A percentile compares a stretch with the other conserved stretches of the same genome.
Evolutionary conservation across 2,888 invertebrate genomes (phyloP).

Genomic region (Macrophya alboannulata): DNA sequence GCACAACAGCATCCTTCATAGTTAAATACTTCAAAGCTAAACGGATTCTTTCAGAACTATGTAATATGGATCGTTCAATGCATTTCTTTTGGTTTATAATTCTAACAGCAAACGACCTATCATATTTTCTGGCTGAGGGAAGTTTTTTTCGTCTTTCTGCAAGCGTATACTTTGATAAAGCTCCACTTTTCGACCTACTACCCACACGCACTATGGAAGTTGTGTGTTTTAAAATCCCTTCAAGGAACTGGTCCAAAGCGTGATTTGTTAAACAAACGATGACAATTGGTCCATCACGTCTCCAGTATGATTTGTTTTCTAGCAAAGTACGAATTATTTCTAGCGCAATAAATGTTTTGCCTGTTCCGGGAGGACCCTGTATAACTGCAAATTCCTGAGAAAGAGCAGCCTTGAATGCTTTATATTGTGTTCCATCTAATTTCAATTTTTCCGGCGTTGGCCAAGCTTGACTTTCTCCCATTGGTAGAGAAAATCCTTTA

Average conservation of each 20-base stretch:
- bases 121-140: background rate
- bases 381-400: constrained; percentile 89
- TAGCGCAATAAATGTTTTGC: constrained; percentile 91
- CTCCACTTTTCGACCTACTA: constrained; percentile 85
- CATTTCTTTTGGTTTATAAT: background rate
- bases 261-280: constrained; percentile 93
- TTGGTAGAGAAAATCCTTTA: constrained; percentile 40
- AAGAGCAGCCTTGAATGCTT: constrained; percentile 86
- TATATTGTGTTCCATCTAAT: constrained; percentile 86
- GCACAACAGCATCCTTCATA: constrained; percentile 18
- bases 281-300: constrained; percentile 85
- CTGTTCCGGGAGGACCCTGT: constrained; percentile 95
- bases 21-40: background rate
- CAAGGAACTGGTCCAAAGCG: constrained; percentile 92
- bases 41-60: background rate
- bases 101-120: background rate
- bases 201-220: constrained; percentile 86
- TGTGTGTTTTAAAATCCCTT: constrained; percentile 85
- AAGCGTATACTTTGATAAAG: constrained; percentile 75
- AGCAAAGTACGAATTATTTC: constrained; percentile 88
- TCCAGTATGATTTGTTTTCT: constrained; percentile 81
- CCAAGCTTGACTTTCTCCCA: constrained; percentile 76
- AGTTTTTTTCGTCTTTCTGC: background rate
- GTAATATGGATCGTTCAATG: background rate
- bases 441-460: constrained; percentile 80